These are phyloP conservation scores for Tethya wilhelma DNA, from an alignment of 37 sponge, comb jelly and placozoan species.

Conservation along the genomic window DNA sequence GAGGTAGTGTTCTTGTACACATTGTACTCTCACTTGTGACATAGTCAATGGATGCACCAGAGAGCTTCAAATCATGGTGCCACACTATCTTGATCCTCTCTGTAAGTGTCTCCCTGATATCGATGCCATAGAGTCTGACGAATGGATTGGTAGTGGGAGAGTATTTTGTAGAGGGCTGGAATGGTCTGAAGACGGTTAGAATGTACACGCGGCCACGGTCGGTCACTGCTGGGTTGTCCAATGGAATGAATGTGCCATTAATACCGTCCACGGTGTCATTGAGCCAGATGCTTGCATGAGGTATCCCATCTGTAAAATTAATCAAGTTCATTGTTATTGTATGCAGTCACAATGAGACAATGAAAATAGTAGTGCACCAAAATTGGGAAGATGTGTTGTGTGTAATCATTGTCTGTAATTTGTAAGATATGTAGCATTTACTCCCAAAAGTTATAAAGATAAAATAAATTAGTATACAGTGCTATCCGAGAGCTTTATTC, in stretches of 20 bases:
- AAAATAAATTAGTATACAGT: too few species aligned
- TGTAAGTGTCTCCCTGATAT: neutral
- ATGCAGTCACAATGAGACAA: too few species aligned
- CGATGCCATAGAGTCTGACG: conserved; percentile 23
- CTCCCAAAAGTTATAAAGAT: too few species aligned
- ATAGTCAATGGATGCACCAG: conserved; percentile 1
- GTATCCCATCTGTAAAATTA: conserved; percentile 34
- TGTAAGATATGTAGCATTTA: too few species aligned
- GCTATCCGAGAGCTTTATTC: too few species aligned
- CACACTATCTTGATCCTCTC: conserved; percentile 17
- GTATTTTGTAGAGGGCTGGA: neutral
- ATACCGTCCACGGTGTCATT: conserved; percentile 28
- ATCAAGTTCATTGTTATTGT: too few species aligned
- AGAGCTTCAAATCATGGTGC: neutral
- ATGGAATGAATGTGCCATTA: conserved; percentile 42
- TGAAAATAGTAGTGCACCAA: too few species aligned
- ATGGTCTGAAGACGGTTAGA: conserved; percentile 29
- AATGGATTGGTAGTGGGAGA: neutral
- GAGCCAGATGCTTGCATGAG: conserved; percentile 42
- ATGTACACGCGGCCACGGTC: conserved; percentile 15
- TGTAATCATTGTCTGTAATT: too few species aligned
- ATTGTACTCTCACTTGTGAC: neutral
- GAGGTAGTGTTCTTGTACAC: too few species aligned
- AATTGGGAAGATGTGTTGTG: too few species aligned
- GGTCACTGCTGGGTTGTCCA: conserved; percentile 9